A percentile compares a stretch with the other conserved stretches of the same genome.
These are phyloP conservation scores for Cerceris ruficornis DNA, from an alignment of 2,888 invertebrate species.

Conservation along the genomic window DNA sequence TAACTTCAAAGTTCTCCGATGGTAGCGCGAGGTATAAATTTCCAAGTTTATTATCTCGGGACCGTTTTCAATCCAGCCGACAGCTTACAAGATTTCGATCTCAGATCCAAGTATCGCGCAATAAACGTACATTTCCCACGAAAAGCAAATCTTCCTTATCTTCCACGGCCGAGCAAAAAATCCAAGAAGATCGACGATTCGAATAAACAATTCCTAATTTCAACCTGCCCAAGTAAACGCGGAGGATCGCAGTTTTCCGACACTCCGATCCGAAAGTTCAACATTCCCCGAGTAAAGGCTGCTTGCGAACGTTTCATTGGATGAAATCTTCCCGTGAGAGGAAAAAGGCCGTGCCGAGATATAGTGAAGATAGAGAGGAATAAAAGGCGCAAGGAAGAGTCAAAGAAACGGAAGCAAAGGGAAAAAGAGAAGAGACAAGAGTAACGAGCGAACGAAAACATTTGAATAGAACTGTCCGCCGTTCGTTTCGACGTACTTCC, in stretches of 20 bases:
- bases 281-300: slow-evolving; percentile 15
- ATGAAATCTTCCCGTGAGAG: slow-evolving; percentile 39
- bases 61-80: slow-evolving; percentile 46
- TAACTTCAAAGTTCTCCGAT: slow-evolving; percentile 42
- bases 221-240: not conserved
- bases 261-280: slow-evolving; percentile 23
- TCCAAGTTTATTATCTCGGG: slow-evolving; percentile 39
- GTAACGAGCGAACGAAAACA: slow-evolving; percentile 51
- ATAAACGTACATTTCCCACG: too few relatives aligned
- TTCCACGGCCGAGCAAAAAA: not conserved
- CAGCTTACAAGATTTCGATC: slow-evolving; percentile 30
- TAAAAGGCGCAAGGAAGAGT: not conserved
- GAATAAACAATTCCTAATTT: not conserved
- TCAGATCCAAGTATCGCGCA: too few relatives aligned
- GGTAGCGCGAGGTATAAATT: slow-evolving; percentile 37
- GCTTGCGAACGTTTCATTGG: slow-evolving; percentile 12
- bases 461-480: slow-evolving; percentile 61
- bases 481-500: slow-evolving; percentile 26
- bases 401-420: not conserved
- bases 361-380: not conserved
- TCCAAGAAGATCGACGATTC: not conserved
- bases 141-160: too few relatives aligned
- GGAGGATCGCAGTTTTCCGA: not conserved
- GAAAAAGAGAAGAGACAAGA: slow-evolving; percentile 24
- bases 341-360: slow-evolving; percentile 16